A percentile compares a stretch with the other conserved stretches of the same genome.
Evolutionary conservation across 2,113 vertebrate genomes (phyloP).

Genomic region (Phrynocephalus versicolor): DNA sequence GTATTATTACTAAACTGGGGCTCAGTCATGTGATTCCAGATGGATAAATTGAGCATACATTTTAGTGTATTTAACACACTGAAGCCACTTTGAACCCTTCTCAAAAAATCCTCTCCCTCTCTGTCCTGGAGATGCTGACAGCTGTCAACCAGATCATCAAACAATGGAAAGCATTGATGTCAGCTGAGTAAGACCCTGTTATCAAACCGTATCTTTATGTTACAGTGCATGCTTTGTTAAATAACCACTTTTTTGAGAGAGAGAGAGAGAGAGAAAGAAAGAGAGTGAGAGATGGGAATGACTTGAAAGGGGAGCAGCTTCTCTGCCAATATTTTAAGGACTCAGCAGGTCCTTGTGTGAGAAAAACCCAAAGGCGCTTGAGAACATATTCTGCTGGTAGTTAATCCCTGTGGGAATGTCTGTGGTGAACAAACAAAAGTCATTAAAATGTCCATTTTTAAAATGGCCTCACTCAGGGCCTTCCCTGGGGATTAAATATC

Average conservation of each 20-base stretch:
- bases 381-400: not conserved
- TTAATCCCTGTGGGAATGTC: not conserved
- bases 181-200: slow-evolving; percentile 17
- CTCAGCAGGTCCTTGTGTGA: not conserved
- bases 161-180: slow-evolving; percentile 42
- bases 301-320: not conserved
- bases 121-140: slow-evolving; percentile 40
- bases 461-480: not conserved
- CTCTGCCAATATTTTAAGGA: slow-evolving; percentile 7
- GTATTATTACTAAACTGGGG: not conserved
- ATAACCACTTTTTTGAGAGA: rapidly evolving
- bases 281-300: not conserved
- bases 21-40: too few species aligned
- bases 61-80: not conserved
- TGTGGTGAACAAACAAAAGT: not conserved
- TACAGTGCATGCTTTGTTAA: not conserved
- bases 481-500: rapidly evolving
- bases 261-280: too few species aligned
- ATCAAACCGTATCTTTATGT: not conserved
- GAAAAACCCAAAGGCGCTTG: not conserved
- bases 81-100: not conserved
- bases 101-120: slow-evolving; percentile 29
- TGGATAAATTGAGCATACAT: too few species aligned
- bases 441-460: not conserved
- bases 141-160: slow-evolving; percentile 27